Evolutionary conservation across 1,140 invertebrate genomes (phyloP), one percentile per base, ranked within the genome.

Genomic region (Trichoplusia ni): DNA sequence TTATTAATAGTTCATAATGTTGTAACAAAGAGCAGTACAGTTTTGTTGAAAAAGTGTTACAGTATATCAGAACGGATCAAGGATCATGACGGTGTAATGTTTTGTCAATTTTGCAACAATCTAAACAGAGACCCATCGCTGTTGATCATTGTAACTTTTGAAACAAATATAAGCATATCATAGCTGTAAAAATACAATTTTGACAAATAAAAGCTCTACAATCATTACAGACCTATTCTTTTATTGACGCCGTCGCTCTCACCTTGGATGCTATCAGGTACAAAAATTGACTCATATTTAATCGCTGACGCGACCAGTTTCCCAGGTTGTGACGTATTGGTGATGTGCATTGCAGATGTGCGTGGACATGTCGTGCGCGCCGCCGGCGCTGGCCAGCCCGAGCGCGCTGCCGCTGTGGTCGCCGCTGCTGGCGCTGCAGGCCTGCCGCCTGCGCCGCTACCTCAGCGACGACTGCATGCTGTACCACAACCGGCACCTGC

Each of bases 81-180:
- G 81, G 77, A 79, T 84, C 73, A 79, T n/a, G 82, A 83, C 73
- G 73, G 76, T 76, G 75, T 76, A 77, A 79, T 73, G 70, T 82
- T 82, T 84, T 77, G 87, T 90, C 87, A 90, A 90, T 88, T 90
- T 79, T 80, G 69, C 79, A 90, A 83, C 82, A 85, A 81, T 82
- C 71, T 54, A 51, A 67, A 81, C 64, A 77, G 71, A 86, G 70
- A 82, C 66, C 81, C 79, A 81, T 85, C 73, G 76, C 82, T 86
- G 84, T 92, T 91, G 84, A 82, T 82, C 85, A 91, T 84, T 92
- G 92, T 92, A 92, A 92, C 92, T 92, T 92, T 92, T 92, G 92
- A 94, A 93, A 94, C 92, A 93, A 94, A 94, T 93, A 93, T 93
- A 94, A 95, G 94, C 94, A 95, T 95, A 95, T 95, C 94, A 95